phyloP scores from a whole-genome alignment of 2,113 vertebrate genomes.

The Zeus faber region DNA sequence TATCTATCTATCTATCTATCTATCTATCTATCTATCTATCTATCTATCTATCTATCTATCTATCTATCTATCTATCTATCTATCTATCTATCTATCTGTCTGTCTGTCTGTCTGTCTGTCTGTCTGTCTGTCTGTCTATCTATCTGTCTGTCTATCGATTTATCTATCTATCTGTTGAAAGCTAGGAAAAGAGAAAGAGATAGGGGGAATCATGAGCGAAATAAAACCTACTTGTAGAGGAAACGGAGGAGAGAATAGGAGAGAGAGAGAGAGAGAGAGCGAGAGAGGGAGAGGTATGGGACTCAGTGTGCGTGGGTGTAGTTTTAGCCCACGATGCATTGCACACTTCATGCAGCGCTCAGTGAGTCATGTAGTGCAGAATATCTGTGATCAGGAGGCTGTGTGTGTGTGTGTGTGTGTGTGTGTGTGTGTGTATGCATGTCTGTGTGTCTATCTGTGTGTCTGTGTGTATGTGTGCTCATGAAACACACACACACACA shows the following conservation, averaged over 20 bases:
- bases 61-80: no score
- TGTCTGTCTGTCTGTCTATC: no score
- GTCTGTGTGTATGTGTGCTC: neutral
- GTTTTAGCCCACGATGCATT: slow-evolving; percentile 69
- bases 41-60: no score
- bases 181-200: slow-evolving; percentile 14
- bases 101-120: no score
- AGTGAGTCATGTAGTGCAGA: slow-evolving; percentile 78
- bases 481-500: no score
- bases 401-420: slow-evolving; percentile 37
- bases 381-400: slow-evolving; percentile 70
- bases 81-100: no score
- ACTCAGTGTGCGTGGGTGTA: slow-evolving; percentile 68
- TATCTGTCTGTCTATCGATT: no score
- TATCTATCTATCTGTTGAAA: no score
- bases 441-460: slow-evolving; percentile 12
- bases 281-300: slow-evolving; percentile 53
- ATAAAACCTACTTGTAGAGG: no score
- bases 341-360: slow-evolving; percentile 66
- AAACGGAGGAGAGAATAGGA: slow-evolving; percentile 22
- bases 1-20: no score
- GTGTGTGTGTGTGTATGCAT: slow-evolving; percentile 12
- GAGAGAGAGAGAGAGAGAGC: slow-evolving; percentile 32
- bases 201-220: no score
- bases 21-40: no score